Evolutionary conservation across 2,113 vertebrate genomes (phyloP).

Genomic region (Thermophis baileyi): DNA sequence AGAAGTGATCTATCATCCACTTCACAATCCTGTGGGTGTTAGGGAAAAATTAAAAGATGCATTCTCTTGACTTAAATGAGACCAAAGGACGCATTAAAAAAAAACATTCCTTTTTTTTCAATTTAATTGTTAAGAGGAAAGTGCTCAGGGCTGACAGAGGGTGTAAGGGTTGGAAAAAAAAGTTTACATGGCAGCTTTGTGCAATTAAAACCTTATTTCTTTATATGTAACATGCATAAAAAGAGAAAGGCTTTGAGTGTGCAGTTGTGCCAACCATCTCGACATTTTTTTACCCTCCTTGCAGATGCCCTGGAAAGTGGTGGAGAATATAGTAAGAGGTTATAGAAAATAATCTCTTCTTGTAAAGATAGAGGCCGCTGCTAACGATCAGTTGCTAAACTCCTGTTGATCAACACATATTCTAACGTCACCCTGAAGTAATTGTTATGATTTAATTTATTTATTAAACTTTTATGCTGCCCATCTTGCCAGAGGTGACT

Average conservation of each 20-base stretch:
- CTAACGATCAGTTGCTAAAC: not conserved
- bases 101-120: not conserved
- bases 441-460: not conserved
- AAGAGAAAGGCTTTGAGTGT: not conserved
- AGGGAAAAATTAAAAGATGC: not conserved
- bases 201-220: not conserved
- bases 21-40: not conserved
- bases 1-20: not conserved
- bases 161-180: not conserved
- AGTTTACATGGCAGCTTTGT: not conserved
- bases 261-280: not conserved
- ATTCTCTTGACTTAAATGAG: not conserved
- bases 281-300: not conserved
- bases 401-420: not conserved
- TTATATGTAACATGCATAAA: not conserved
- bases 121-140: not conserved
- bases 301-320: not conserved
- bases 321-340: not conserved
- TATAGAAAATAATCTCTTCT: not conserved
- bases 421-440: not conserved
- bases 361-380: not conserved
- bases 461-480: not conserved
- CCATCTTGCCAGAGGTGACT: not conserved
- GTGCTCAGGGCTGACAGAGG: not conserved
- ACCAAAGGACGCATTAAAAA: not conserved